These are phyloP conservation scores for Neodiprion virginianus DNA, from an alignment of 1,140 invertebrate species.

Conservation along the genomic window DNA sequence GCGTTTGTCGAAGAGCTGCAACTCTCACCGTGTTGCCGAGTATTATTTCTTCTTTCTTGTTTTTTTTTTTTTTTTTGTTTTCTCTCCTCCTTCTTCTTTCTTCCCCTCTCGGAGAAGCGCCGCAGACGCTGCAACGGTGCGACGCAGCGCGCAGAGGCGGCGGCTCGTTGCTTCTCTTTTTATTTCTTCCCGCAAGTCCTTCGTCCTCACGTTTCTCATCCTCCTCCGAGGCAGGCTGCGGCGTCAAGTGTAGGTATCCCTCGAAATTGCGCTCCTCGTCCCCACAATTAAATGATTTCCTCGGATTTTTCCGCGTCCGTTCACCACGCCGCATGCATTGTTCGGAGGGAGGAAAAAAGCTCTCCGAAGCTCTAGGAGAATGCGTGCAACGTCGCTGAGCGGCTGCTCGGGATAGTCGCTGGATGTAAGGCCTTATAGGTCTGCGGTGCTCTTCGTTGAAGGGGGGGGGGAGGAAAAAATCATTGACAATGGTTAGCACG, in stretches of 20 bases:
- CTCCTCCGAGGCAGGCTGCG: too few relatives aligned
- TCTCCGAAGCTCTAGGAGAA: not conserved
- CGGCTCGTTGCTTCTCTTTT: too few relatives aligned
- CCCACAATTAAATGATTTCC: not conserved
- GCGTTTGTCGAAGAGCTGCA: not conserved
- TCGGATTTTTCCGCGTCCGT: not conserved
- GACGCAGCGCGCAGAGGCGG: too few relatives aligned
- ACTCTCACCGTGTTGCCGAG: too few relatives aligned
- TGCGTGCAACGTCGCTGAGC: not conserved
- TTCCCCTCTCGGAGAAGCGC: not conserved
- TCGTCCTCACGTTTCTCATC: too few relatives aligned
- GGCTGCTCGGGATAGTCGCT: not conserved
- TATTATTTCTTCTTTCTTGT: not conserved
- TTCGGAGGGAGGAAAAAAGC: not conserved
- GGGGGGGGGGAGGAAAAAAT: not conserved
- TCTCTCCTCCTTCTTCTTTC: not conserved
- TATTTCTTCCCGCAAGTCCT: too few relatives aligned
- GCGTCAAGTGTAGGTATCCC: not conserved
- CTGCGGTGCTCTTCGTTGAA: not conserved
- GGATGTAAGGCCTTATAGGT: constrained; percentile 19
- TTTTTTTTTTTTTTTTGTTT: not conserved
- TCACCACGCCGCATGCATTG: not conserved
- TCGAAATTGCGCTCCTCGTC: not conserved
- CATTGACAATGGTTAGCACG: constrained; percentile 15
- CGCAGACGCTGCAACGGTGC: too few relatives aligned